Evolutionary conservation across 2,797 vertebrate species (phyloP), one percentile per base, ranked within the genome.

Genomic region (Coranthus polyacanthus): DNA sequence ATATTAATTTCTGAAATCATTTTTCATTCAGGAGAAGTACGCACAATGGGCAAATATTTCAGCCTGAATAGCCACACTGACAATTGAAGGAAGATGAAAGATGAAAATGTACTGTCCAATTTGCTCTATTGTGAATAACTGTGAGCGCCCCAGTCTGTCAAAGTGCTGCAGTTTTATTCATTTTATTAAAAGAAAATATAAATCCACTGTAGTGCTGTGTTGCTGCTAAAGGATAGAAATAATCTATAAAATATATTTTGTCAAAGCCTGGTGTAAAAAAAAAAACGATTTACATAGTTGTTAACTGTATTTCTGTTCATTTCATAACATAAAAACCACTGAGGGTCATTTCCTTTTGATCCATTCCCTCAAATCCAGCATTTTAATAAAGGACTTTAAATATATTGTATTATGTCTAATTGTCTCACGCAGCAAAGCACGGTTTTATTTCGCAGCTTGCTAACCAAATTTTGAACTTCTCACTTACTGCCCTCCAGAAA

Each of bases 71-170:
- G 61, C 29, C 53, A 24, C 52, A 46, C 34, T 72, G 79, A 78
- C 68, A 78, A 74, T 9, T 74, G 79, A 82, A 58, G 62, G 47
- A 20, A 61, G 72, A 83, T 70, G 58, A 79, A 72, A 72, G 55
- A 53, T 68, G 60, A 67, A 63, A 72, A 72, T 17, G 47, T 47
- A 51, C 39, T 13, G 54, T 64, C 58, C 56, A 58, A 75, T 78
- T 78, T 64, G 26, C 17, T 56, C 32, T 44, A 51, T 26, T 44
- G 26, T 74, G 68, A 76, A 76, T 42, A 69, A 65, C 53, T 57
- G 47, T 24, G 57, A 56, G 55, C 54, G 49, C 18, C 6, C 20
- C 45, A n/a, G 6, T 50, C 44, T 50, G 71, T 75, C 52, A 65
- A 47, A 56, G 15, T 47, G 38, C 45, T n/a, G 3, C 44, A 37